Evolutionary conservation across 1,140 invertebrate genomes (phyloP).

Genomic region (Meloidogyne exigua): DNA sequence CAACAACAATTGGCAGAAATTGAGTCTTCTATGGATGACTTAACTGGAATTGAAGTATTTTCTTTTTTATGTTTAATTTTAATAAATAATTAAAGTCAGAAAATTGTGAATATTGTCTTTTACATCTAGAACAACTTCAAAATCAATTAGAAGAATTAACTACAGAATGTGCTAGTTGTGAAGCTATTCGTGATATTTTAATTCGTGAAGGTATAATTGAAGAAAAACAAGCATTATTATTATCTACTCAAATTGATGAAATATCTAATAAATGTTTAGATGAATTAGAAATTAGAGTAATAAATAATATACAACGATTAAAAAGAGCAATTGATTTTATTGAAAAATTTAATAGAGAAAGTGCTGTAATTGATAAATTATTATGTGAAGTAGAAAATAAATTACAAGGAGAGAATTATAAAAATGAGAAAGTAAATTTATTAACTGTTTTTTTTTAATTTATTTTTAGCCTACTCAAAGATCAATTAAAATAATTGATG

Average conservation of each 20-base stretch:
- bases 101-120: slow-evolving; percentile 52
- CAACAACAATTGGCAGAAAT: slow-evolving; percentile 41
- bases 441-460: neutral
- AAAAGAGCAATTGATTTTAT: slow-evolving; percentile 44
- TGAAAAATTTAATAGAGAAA: slow-evolving; percentile 44
- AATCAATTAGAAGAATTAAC: slow-evolving; percentile 38
- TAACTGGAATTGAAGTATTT: slow-evolving; percentile 39
- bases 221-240: slow-evolving; percentile 44
- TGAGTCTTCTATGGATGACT: slow-evolving; percentile 52
- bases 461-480: neutral
- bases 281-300: slow-evolving; percentile 36
- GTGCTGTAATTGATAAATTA: slow-evolving; percentile 33
- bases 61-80: too few species aligned
- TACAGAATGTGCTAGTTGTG: slow-evolving; percentile 40
- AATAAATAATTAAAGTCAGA: slow-evolving; percentile 41
- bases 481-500: slow-evolving; percentile 13
- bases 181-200: slow-evolving; percentile 47
- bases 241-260: slow-evolving; percentile 26
- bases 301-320: slow-evolving; percentile 27
- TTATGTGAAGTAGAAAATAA: slow-evolving; percentile 33
- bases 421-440: neutral
- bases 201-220: slow-evolving; percentile 49
- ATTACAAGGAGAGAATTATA: slow-evolving; percentile 8
- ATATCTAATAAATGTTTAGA: slow-evolving; percentile 31
- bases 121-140: slow-evolving; percentile 39